phyloP scores from a whole-genome alignment of 1,140 invertebrate species.

The Ceratosolen fusciceps region DNA sequence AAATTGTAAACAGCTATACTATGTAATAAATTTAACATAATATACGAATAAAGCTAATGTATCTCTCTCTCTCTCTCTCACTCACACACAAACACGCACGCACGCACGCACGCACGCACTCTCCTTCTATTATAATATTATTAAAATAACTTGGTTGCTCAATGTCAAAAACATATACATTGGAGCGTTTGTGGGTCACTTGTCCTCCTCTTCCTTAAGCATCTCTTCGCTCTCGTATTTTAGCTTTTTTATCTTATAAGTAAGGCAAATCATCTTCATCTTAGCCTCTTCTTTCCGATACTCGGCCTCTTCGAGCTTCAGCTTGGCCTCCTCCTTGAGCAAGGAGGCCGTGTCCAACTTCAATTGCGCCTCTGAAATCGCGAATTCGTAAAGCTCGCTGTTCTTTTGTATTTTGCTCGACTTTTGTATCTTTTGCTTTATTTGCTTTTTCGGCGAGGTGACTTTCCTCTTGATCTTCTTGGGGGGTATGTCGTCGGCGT shows the following conservation, averaged over 20 bases:
- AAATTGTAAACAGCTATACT: conserved; percentile 46
- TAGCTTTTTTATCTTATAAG: conserved; percentile 56
- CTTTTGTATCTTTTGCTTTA: conserved; percentile 22
- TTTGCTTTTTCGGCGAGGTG: neutral
- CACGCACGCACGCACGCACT: too few species aligned
- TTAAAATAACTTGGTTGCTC: neutral
- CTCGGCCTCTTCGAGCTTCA: conserved; percentile 59
- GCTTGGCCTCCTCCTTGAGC: conserved; percentile 57
- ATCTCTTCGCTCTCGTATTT: conserved; percentile 48
- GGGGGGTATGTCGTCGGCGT: neutral
- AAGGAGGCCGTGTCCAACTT: conserved; percentile 58
- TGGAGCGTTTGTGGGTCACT: neutral
- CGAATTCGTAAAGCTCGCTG: conserved; percentile 53
- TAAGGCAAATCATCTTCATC: conserved; percentile 56
- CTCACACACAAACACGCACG: too few species aligned
- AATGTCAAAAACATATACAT: neutral
- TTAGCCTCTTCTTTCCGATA: conserved; percentile 59
- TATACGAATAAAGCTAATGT: conserved; percentile 14
- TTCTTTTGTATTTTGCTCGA: conserved; percentile 35
- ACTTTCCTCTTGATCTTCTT: conserved; percentile 29
- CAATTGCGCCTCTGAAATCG: conserved; percentile 58
- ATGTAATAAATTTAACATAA: conserved; percentile 44
- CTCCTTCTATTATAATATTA: too few species aligned
- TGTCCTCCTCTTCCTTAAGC: neutral
- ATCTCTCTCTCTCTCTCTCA: too few species aligned